Evolutionary conservation across 2,888 invertebrate species (phyloP).

Genomic region (Drosophila siamana): DNA sequence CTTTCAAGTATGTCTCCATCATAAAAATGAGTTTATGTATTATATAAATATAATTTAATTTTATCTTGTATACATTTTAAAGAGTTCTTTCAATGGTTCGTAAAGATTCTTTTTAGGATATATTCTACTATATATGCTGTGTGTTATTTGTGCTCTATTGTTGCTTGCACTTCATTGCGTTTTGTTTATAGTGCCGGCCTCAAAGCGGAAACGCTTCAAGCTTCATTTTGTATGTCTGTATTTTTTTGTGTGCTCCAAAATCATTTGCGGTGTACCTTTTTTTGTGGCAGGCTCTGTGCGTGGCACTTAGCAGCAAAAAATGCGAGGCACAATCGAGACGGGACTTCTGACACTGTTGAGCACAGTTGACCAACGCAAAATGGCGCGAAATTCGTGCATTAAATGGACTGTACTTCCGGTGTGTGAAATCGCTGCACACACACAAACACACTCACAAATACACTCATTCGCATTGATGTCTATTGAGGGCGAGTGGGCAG

Average conservation of each 20-base stretch:
- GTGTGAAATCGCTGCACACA: conserved; percentile 62
- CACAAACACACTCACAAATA: conserved; percentile 24
- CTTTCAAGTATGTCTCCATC: too few relatives aligned
- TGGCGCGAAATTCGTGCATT: conserved; percentile 81
- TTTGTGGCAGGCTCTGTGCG: conserved; percentile 30
- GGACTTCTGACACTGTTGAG: conserved; percentile 13
- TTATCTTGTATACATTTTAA: too few relatives aligned
- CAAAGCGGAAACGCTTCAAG: conserved; percentile 65
- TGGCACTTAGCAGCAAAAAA: conserved; percentile 36
- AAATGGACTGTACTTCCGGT: conserved; percentile 83
- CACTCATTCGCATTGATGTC: conserved; percentile 26
- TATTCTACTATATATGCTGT: not conserved
- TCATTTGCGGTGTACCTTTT: conserved; percentile 65
- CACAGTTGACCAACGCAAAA: conserved; percentile 67
- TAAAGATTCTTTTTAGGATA: not conserved
- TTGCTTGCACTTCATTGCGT: conserved; percentile 20
- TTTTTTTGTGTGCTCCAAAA: conserved; percentile 29
- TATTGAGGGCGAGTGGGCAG: conserved; percentile 41
- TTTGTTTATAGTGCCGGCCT: conserved; percentile 55
- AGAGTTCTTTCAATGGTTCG: not conserved
- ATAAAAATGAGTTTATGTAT: too few relatives aligned
- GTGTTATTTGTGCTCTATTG: conserved; percentile 2
- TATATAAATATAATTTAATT: too few relatives aligned
- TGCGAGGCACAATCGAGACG: conserved; percentile 4
- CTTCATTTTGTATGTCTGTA: conserved; percentile 34